A percentile compares a stretch with the other conserved stretches of the same genome.
Conservation (phyloP, 2,797 vertebrate genomes). For the Calcarius lapponicus region DNA sequence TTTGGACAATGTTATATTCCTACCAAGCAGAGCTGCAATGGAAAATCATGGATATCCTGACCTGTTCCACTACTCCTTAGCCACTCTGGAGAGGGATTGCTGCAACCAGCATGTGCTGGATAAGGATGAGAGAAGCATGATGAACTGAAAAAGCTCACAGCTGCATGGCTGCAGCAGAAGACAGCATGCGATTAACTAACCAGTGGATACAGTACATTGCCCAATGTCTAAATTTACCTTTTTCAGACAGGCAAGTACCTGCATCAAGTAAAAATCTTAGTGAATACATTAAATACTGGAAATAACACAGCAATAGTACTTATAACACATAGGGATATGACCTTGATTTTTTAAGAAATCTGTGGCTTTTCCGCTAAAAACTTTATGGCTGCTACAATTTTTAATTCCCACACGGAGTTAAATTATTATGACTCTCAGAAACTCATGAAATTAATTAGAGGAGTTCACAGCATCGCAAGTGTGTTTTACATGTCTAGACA, state of each 20-base stretch:
- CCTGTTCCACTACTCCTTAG: background rate
- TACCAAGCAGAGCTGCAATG: fast-evolving
- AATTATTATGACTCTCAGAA: background rate
- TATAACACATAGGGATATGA: background rate
- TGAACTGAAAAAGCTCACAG: background rate
- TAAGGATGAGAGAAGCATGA: background rate
- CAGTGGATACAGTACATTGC: background rate
- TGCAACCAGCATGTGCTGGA: background rate
- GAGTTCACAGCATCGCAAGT: background rate
- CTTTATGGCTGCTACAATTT: background rate
- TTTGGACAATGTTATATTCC: background rate
- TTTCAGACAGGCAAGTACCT: background rate
- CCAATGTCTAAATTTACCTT: background rate
- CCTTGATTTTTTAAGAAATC: background rate
- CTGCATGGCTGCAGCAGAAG: background rate
- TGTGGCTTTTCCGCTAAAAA: background rate
- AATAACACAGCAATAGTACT: background rate
- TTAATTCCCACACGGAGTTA: background rate
- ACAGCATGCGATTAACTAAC: background rate
- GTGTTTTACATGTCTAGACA: constrained; percentile 29
- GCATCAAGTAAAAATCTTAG: background rate
- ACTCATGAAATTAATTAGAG: background rate
- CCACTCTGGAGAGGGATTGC: background rate
- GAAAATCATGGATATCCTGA: background rate
- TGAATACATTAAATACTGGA: background rate